Base-by-base conservation (phyloP, 2,888 invertebrate genomes). In the Rhamphomyia laevipes region DNA sequence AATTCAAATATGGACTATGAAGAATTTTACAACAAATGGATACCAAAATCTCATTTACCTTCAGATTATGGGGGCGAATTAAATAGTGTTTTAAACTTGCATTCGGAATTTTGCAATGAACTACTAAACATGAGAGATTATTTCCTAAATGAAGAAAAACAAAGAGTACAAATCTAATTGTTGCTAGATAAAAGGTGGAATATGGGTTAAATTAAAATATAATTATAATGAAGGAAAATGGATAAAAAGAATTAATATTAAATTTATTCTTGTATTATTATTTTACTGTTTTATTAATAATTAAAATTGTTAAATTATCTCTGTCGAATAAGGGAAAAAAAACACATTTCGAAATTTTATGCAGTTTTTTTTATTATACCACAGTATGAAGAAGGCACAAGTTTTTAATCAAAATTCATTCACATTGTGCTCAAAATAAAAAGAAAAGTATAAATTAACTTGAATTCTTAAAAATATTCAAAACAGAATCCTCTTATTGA, bases 21-120 rank as follows among this genome's bases (percentile, higher is more conserved):
- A 35, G 70, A 72, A 23, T 77, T 80, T 58, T 75, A 76, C 60
- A 68, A 74, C 53, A 73, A 76, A 1, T 67, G 72, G 15, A 68
- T 82, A 40, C 77, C 80, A 0, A 73, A 74, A 42, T 72, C 74
- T 2, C 74, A 74, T 43, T 61, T 82, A 2, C 82, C 82, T 0
- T 71, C 73, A 1, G 78, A 82, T 63, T 77, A 74, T 58, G 81
- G 80, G 0, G 83, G 83, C 1, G 73, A 75, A 13, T 66, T 80
- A 15, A 42, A 45, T 17, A 44, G 47, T 13, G 21, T 51, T 18
- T 23, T 47, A 16, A 51, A 56, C 38, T 38, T 57, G 15, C 49
- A 57, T 49, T 40, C 51, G 11, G 38, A 49, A 23, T 54, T 54
- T 42, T 17, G 47, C 11, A 40, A 52, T 11, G 53, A 55, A 48